Evolutionary conservation across 2,888 invertebrate genomes (phyloP).

Genomic region (Ellobium chinense): DNA sequence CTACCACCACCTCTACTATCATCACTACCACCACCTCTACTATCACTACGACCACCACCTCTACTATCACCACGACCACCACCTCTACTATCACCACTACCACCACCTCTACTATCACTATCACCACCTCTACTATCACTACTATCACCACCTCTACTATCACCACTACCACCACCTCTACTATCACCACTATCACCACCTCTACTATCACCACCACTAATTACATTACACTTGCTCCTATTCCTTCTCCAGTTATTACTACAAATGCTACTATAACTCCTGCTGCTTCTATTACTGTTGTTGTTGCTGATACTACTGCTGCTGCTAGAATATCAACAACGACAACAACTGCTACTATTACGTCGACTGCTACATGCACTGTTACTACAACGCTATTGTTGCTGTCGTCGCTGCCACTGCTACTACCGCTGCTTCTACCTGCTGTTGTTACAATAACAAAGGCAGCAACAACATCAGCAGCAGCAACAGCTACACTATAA

Average conservation of each 20-base stretch:
- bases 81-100: conserved; percentile 16
- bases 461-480: neutral
- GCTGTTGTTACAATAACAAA: neutral
- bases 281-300: conserved; percentile 53
- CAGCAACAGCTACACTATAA: conserved; percentile 3
- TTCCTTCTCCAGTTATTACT: conserved; percentile 47
- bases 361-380: conserved; percentile 54
- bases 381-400: conserved; percentile 8
- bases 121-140: conserved; percentile 10
- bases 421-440: neutral
- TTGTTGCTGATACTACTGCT: conserved; percentile 48
- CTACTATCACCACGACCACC: neutral
- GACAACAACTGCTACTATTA: conserved; percentile 52
- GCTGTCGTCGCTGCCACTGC: neutral
- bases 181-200: neutral
- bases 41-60: neutral
- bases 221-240: conserved; percentile 36
- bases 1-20: conserved; percentile 35
- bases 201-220: no score
- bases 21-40: conserved; percentile 27
- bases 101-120: conserved; percentile 18
- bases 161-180: neutral
- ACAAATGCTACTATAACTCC: conserved; percentile 52
- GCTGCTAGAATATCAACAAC: no score
- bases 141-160: neutral